Evolutionary conservation across 1,140 invertebrate genomes (phyloP), one percentile per base, ranked within the genome.

Genomic region (Drosophila obscura): DNA sequence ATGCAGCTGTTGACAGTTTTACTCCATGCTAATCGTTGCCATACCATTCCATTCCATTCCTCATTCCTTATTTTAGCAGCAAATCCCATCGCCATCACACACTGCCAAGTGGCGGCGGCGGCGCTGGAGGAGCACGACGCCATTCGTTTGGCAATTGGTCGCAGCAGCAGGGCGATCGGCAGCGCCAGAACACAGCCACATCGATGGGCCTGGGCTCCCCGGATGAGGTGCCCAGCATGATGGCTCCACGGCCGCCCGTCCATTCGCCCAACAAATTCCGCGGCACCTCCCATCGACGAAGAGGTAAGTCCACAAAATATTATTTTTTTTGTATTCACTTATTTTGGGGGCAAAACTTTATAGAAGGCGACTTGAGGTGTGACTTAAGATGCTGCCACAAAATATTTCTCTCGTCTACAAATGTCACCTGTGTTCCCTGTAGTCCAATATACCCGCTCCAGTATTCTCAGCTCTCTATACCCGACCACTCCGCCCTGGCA

Each of bases 171-270:
- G 62, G 65, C 16, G 63, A 67, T 7, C 61, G 64, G 13, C 73
- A 75, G 31, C 73, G 76, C 46, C 65, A 89, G 8, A 77, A 65
- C 60, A 57, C 81, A 64, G 78, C 71, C 55, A 44, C 80, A 59
- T 78, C 71, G 41, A 71, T 83, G 67, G 82, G 66, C 8, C 63
- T 82, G 50, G 78, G 80, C 13, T 78, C 84, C 15, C 83, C 89
- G 67, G 90, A 91, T 80, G 90, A 91, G 78, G 90, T 91, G 72
- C 90, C 90, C 53, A 90, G 73, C 71, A 91, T 91, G 88, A 64
- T 91, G 80, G 90, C 90, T 2, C 90, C 90, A 7, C 77, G 89
- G 9, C 90, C 90, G 7, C 90, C 90, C 0, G 44, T 91, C 4
- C 58, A 88, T 13, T 91, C 90, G 16, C 90, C 90, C 0, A 91